Conservation (phyloP, 2,797 vertebrate genomes). For the Lagodon rhomboides region DNA sequence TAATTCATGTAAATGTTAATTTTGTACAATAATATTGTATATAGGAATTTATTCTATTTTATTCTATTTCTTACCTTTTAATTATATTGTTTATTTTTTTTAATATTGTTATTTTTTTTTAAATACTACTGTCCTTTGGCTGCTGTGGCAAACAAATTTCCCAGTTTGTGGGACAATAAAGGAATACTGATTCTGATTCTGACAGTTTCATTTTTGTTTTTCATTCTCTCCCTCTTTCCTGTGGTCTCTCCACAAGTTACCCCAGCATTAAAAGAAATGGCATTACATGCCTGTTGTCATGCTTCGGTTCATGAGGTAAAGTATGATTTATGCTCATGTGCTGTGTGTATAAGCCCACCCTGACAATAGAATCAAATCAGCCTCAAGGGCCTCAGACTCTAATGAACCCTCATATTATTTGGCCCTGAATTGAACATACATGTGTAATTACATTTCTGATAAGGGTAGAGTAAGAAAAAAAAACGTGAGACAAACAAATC, state of each 20-base stretch:
- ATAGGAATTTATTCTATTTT: too few species aligned
- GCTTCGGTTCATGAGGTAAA: neutral
- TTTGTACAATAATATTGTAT: too few species aligned
- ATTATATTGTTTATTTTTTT: too few species aligned
- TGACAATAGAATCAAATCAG: constrained; percentile 39
- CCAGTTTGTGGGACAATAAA: too few species aligned
- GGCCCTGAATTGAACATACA: neutral
- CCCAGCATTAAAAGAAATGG: constrained; percentile 6
- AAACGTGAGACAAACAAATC: constrained; percentile 77
- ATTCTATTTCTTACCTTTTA: too few species aligned
- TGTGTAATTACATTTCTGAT: constrained; percentile 61
- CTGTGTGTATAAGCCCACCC: constrained; percentile 17
- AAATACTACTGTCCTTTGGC: too few species aligned
- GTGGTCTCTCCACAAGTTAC: neutral
- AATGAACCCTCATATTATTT: constrained; percentile 37
- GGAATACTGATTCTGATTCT: too few species aligned
- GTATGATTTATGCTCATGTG: constrained; percentile 49
- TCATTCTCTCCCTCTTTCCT: neutral
- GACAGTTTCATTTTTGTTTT: neutral
- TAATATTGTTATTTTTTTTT: too few species aligned
- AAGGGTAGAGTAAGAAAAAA: constrained; percentile 15
- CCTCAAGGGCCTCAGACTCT: constrained; percentile 14
- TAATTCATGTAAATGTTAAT: too few species aligned
- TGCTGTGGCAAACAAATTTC: too few species aligned
- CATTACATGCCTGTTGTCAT: constrained; percentile 16